A percentile compares a stretch with the other conserved stretches of the same genome.
Conservation (phyloP, 2,888 invertebrate species). For the Pollenia angustigena region DNA sequence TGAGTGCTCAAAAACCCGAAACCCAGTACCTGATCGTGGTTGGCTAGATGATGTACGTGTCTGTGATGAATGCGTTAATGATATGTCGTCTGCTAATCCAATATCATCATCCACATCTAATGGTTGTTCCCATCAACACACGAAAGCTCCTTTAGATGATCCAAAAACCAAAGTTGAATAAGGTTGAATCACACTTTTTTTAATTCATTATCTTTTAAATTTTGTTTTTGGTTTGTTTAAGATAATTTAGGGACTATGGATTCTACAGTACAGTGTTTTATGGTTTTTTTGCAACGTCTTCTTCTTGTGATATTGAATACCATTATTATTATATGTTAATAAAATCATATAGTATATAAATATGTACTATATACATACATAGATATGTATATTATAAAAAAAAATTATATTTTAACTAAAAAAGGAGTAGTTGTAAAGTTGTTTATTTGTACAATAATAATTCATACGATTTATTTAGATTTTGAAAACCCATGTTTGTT, state of each 20-base stretch:
- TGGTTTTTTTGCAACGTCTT: conserved; percentile 63
- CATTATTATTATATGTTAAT: conserved; percentile 53
- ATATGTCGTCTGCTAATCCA: conserved; percentile 30
- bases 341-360: conserved; percentile 41
- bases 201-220: neutral
- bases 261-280: conserved; percentile 58
- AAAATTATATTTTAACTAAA: conserved; percentile 33
- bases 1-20: conserved; percentile 85
- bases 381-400: conserved; percentile 29
- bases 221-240: conserved; percentile 37
- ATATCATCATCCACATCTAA: conserved; percentile 22
- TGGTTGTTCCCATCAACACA: conserved; percentile 36
- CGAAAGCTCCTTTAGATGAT: conserved; percentile 55
- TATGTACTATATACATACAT: conserved; percentile 30
- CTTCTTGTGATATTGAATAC: conserved; percentile 67
- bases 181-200: conserved; percentile 26
- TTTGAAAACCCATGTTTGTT: conserved; percentile 34
- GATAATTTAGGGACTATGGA: conserved; percentile 61
- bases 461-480: conserved; percentile 21
- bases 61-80: conserved; percentile 87
- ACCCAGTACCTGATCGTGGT: conserved; percentile 89
- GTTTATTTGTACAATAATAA: conserved; percentile 39
- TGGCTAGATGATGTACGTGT: conserved; percentile 91
- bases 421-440: conserved; percentile 6
- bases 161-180: conserved; percentile 70